Evolutionary conservation across 2,888 invertebrate species (phyloP), one percentile per base, ranked within the genome.

Genomic region (Pandemis cinnamomeana): DNA sequence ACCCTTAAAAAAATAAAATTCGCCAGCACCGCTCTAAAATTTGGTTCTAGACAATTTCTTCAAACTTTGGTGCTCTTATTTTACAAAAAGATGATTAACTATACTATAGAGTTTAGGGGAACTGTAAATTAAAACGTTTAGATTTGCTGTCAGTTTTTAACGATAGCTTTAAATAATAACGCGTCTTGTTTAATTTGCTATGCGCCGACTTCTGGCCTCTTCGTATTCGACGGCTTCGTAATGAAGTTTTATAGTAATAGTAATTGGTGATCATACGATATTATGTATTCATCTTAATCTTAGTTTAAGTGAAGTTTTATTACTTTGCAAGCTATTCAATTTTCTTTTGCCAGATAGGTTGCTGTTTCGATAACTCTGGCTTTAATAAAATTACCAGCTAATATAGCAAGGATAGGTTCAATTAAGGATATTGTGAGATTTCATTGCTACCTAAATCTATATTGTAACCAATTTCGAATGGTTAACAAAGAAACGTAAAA

Each of bases 161-260:
- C 42, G 63, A 64, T 72, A 27, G 44, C 48, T 64, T 68, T 64
- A 73, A 73, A 64, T 73, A 69, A 42, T 20, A 68, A 61, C 46
- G 41, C 51, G 42, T 42, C 27, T 72, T 55, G 11, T 64, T 36
- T 73, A 69, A 69, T 69, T 69, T 73, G 58, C 69, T 27, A 46
- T 41, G 63, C 55, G 68, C 48, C 51, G 67, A 62, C 71, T 27
- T 51, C 42, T 13, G 66, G 66, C 53, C 41, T n/a, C 41, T 66
- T 41, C 51, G 13, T 44, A 51, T 72, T 66, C 61, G 67, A 62
- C 15, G 44, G 36, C n/a, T 67, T 42, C 53, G 44, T 72, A 51
- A 53, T 53, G 51, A 36, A 67, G 42, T 53, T 61, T 67, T 67
- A 61, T 58, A 11, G 5, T 5, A 61, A 61, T n/a, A 20, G 55